Percentiles rank a stretch among this genome's conserved stretches.
phyloP scores from a whole-genome alignment of 1,140 invertebrate species.

The Drosophila repleta region DNA sequence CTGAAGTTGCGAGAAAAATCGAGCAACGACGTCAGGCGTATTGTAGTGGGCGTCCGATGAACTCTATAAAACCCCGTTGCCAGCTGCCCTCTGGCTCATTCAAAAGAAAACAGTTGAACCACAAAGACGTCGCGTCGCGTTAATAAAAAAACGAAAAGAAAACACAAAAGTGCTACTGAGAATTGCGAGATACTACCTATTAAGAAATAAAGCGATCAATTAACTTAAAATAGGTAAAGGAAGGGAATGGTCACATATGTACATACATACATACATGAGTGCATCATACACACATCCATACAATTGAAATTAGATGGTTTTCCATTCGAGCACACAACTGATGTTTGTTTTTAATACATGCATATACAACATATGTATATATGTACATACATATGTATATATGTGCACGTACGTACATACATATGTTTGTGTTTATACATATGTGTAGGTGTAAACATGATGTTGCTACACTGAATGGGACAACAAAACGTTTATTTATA shows the following conservation, averaged over 20 bases:
- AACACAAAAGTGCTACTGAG: constrained; percentile 5
- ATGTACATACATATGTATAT: too few relatives aligned
- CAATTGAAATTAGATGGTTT: too few relatives aligned
- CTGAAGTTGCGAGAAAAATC: constrained; percentile 44
- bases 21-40: constrained; percentile 9
- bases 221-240: constrained; percentile 35
- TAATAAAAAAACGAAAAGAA: constrained; percentile 24
- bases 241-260: background rate
- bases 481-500: constrained; percentile 33
- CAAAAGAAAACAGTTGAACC: constrained; percentile 46
- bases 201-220: constrained; percentile 48
- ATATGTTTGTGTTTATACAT: too few relatives aligned
- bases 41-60: constrained; percentile 22
- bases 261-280: background rate
- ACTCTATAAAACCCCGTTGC: constrained; percentile 51
- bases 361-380: too few relatives aligned
- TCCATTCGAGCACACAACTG: too few relatives aligned
- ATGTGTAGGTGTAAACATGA: too few relatives aligned
- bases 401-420: too few relatives aligned
- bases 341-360: too few relatives aligned
- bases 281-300: background rate
- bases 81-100: constrained; percentile 48
- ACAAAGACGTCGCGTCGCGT: constrained; percentile 29
- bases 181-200: constrained; percentile 32
- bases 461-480: constrained; percentile 17